Evolutionary conservation across 2,888 invertebrate genomes (phyloP).

Genomic region (Trichogramma evanescens): DNA sequence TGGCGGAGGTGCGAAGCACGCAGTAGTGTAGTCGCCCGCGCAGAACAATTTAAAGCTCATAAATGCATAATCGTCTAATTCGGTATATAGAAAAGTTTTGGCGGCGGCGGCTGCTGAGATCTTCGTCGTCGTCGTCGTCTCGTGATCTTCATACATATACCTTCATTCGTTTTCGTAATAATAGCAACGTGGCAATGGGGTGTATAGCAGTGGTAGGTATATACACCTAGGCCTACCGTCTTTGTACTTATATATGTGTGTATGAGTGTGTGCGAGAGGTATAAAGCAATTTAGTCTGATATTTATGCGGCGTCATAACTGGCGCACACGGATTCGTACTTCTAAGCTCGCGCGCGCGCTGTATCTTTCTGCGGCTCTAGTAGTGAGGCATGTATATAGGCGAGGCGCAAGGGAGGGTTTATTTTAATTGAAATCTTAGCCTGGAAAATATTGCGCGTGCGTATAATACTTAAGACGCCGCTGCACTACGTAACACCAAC

Average conservation of each 20-base stretch:
- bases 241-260: no score
- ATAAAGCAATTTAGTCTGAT: slow-evolving; percentile 46
- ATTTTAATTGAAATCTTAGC: slow-evolving; percentile 48
- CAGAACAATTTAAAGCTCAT: slow-evolving; percentile 36
- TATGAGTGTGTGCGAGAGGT: not conserved
- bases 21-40: slow-evolving; percentile 12
- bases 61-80: slow-evolving; percentile 34
- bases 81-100: slow-evolving; percentile 14
- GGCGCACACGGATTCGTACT: slow-evolving; percentile 41
- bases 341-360: slow-evolving; percentile 39
- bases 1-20: not conserved
- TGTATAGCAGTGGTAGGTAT: no score
- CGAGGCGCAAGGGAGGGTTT: slow-evolving; percentile 28
- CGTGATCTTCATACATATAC: no score
- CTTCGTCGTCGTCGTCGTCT: slow-evolving; percentile 9
- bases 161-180: no score
- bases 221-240: no score
- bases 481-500: no score
- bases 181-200: no score
- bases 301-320: slow-evolving; percentile 49
- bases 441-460: slow-evolving; percentile 4
- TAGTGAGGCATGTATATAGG: no score
- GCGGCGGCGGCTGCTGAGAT: not conserved
- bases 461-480: no score
- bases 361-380: slow-evolving; percentile 24